These are phyloP conservation scores for Catalaphyllia jardinei DNA, from an alignment of 64 coral and sea anemone genomes.

Conservation along the genomic window DNA sequence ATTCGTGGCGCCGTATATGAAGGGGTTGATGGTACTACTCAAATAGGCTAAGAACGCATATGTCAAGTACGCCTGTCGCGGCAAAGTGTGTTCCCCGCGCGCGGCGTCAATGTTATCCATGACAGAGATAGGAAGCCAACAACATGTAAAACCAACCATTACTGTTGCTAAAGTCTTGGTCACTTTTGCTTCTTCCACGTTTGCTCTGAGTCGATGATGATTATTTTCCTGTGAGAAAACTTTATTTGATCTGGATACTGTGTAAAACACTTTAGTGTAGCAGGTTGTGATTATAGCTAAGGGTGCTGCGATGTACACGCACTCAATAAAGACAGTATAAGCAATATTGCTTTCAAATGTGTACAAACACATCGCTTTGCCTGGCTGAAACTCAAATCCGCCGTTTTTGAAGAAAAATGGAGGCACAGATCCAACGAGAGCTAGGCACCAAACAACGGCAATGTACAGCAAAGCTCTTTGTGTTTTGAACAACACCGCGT, in stretches of 20 bases:
- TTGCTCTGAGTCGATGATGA: slow-evolving; percentile 3
- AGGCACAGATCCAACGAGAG: slow-evolving; percentile 30
- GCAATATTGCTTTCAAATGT: slow-evolving; percentile 44
- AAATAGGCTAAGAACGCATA: slow-evolving; percentile 56
- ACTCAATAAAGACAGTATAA: slow-evolving; percentile 51
- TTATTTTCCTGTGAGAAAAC: slow-evolving; percentile 19
- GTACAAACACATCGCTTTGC: slow-evolving; percentile 62
- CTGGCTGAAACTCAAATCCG: slow-evolving; percentile 43
- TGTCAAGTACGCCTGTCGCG: slow-evolving; percentile 50
- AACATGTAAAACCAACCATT: slow-evolving; percentile 49
- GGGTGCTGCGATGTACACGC: slow-evolving; percentile 47
- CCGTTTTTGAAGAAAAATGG: slow-evolving; percentile 36
- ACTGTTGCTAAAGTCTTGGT: slow-evolving; percentile 61
- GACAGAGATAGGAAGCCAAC: slow-evolving; percentile 57
- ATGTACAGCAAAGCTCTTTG: slow-evolving; percentile 46
- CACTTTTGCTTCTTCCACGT: slow-evolving; percentile 62
- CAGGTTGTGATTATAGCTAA: slow-evolving; percentile 40
- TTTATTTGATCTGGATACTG: slow-evolving; percentile 8
- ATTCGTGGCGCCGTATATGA: slow-evolving; percentile 66
- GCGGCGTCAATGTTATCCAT: slow-evolving; percentile 51
- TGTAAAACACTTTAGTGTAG: slow-evolving; percentile 44
- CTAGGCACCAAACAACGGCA: slow-evolving; percentile 30
- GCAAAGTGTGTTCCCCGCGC: slow-evolving; percentile 38
- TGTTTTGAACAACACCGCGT: slow-evolving; percentile 27
- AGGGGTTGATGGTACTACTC: slow-evolving; percentile 62